Base-by-base conservation (phyloP, 2,113 vertebrate species). In the Gracilinanus agilis region DNA sequence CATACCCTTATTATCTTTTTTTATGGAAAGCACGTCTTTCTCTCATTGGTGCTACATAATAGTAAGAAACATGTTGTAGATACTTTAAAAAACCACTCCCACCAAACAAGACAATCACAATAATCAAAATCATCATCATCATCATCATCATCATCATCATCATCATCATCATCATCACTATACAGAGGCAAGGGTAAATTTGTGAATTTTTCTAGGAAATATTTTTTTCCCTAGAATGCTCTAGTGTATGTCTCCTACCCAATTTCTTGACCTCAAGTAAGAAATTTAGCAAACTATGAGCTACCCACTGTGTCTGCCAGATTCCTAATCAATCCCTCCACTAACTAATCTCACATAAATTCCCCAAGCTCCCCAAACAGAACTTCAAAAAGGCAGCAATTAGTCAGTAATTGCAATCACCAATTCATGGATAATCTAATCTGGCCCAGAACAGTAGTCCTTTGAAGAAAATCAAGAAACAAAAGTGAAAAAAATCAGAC, bases 301-400 rank as follows among this genome's bases (percentile, higher is more conserved):
- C 44, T 94, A 91, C 44, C 91, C 56, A 96, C 54, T 29, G 40
- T 25, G 54, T 67, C 90, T 95, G 29, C 23, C 61, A 93, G 95
- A 90, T 54, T 96, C 44, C 61, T 96, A 92, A 92, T 92, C 93
- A 67, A 44, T 92, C n/a, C 67, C 67, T 90, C 40, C 23, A 89
- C 29, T 95, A 93, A 93, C 6, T 90, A 61, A 92, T 75, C 93
- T 94, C 94, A 96, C 3, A 94, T 94, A 94, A 96, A 95, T 93
- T 49, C 54, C 56, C 90, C 92, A 94, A 92, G 96, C 93, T 89
- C 90, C 93, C 54, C 53, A 94, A 94, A 90, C 0, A 94, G 54
- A 54, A 92, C 91, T 94, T 94, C 90, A 92, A 83, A 61, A 96
- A 96, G 75, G n/a, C 91, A 92, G 53, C 49, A 95, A 95, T 34